Base-by-base conservation (phyloP, 2,797 vertebrate species). In the Nyctibius grandis region DNA sequence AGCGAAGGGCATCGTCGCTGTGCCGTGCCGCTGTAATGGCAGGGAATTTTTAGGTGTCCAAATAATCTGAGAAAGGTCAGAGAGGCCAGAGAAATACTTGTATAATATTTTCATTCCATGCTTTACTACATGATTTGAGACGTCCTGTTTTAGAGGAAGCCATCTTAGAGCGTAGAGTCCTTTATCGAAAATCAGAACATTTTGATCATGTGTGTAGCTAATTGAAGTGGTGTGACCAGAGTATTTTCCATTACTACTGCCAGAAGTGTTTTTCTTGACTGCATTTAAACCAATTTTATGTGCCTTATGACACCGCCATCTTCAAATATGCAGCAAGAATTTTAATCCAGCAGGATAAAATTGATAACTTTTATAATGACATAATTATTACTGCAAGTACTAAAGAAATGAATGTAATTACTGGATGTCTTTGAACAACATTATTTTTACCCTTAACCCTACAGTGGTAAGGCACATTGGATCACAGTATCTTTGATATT, bases 371-470 rank as follows among this genome's bases (percentile, higher is more conserved):
- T 57, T 60, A 68, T 31, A 77, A 75, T 57, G 64, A 53, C 33
- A 80, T 74, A 56, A 75, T 88, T 91, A 84, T 77, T 81, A 83
- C 65, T n/a, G 38, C 26, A 50, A 48, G 26, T 56, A 57, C 72
- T 91, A 53, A 80, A 83, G 51, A 59, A 74, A 69, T 47, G 3
- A 74, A 75, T 53, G 51, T 56, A 85, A 95, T 91, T 68, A 78
- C 60, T 34, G 14, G 13, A 34, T 86, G 78, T 90, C 61, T 90
- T 86, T 81, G 50, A 89, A 42, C 15, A 54, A 19, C 12, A 16
- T 90, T 93, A 94, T 90, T 88, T 94, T 90, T 94, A 92, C 67
- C 59, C 70, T 76, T 89, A 67, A 51, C 54, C 65, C 70, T 44
- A 13, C 25, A n/a, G 51, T 79, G 74, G 34, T 53, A 44, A 77